Base-by-base conservation (phyloP, 1,140 invertebrate species). In the Eulimnadia texana region DNA sequence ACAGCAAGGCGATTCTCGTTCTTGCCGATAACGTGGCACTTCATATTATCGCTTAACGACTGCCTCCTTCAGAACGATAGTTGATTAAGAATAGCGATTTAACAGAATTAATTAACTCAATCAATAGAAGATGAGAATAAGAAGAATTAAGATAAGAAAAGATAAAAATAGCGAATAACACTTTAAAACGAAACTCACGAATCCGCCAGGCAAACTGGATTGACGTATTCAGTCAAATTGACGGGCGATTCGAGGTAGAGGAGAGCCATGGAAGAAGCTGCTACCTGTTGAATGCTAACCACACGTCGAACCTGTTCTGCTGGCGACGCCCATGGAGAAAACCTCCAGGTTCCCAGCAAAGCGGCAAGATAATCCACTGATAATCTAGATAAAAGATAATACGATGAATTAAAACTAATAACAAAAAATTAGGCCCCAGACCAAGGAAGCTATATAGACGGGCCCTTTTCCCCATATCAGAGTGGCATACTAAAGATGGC, bases 211-310 rank as follows among this genome's bases (percentile, higher is more conserved):
- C 86, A 88, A 25, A 86, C 80, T 1, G 86, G 86, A 53, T 86
- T 73, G 1, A 89, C 81, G 51, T 84, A 82, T 65, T 86, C 84
- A 65, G 84, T 88, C 68, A 87, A 82, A 11, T 71, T 73, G 1
- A 85, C 77, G 2, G 83, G 73, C 50, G 73, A 71, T 58, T 80
- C 76, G 33, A 87, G 75, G 53, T 81, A 73, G 50, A 90, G 69
- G n/a, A 90, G 69, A 84, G 83, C 52, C 90, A 84, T 86, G 68
- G 89, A 88, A 24, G 88, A 79, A 67, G 86, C 88, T 9, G 85
- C 84, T 47, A 79, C 79, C 63, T 88, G 80, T 1, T 84, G 77
- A 69, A 88, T 89, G 28, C 82, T 54, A 0, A 20, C 50, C 27
- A 61, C 51, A 47, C 22, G 51, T 2, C 1, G 50, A 16, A 61